Conservation (phyloP, 2,113 vertebrate species). For the Zeus faber region DNA sequence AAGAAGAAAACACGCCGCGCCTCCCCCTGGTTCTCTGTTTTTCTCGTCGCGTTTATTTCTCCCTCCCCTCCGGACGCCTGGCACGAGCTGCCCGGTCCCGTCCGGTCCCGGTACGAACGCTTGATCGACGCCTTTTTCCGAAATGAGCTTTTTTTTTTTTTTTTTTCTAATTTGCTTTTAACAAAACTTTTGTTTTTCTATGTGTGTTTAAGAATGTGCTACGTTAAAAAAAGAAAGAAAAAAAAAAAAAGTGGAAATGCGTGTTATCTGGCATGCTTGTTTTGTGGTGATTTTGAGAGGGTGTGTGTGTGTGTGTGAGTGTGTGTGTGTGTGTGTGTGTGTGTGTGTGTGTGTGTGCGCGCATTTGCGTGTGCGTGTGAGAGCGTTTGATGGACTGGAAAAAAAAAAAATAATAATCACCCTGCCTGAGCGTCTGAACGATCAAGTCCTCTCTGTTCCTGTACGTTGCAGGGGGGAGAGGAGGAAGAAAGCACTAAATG, state of each 20-base stretch:
- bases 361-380: conserved; percentile 4
- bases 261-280: conserved; percentile 22
- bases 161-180: conserved; percentile 63
- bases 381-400: background rate
- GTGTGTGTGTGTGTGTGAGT: conserved; percentile 11
- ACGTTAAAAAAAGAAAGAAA: conserved; percentile 45
- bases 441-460: background rate
- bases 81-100: conserved; percentile 61
- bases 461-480: background rate
- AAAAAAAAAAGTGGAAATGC: background rate
- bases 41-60: background rate
- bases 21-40: background rate
- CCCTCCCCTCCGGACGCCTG: conserved; percentile 59
- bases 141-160: conserved; percentile 51
- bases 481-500: background rate
- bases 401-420: background rate
- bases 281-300: conserved; percentile 18
- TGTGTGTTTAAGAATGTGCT: conserved; percentile 44
- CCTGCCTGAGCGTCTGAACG: background rate
- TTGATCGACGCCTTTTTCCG: conserved; percentile 57
- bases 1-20: background rate
- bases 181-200: conserved; percentile 50
- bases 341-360: conserved; percentile 1
- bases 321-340: conserved; percentile 5
- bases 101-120: conserved; percentile 74